A percentile compares a stretch with the other conserved stretches of the same genome.
Evolutionary conservation across 2,888 invertebrate species (phyloP).

Genomic region (Parnassius mnemosyne): DNA sequence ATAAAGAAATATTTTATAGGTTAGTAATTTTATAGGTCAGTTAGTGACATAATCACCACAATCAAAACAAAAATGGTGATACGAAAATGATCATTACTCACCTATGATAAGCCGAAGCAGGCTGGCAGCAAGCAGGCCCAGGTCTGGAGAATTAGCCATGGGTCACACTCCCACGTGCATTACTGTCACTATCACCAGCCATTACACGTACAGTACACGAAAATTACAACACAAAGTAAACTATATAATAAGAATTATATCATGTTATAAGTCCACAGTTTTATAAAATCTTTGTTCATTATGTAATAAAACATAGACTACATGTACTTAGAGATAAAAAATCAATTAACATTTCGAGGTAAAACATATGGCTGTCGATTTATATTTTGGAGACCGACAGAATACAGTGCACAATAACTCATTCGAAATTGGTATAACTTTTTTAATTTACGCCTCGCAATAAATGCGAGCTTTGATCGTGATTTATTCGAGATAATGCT

Average conservation of each 20-base stretch:
- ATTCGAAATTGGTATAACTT: slow-evolving; percentile 74
- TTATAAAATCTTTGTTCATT: slow-evolving; percentile 13
- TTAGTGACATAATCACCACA: too few relatives aligned
- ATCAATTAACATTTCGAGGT: slow-evolving; percentile 16
- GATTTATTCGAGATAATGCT: slow-evolving; percentile 66
- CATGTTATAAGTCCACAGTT: slow-evolving; percentile 19
- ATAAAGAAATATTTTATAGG: too few relatives aligned
- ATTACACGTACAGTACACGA: slow-evolving; percentile 48
- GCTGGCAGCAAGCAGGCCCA: slow-evolving; percentile 81
- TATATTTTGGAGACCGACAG: slow-evolving; percentile 48
- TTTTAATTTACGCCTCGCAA: slow-evolving; percentile 73
- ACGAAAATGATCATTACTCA: slow-evolving; percentile 57
- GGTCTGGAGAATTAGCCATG: slow-evolving; percentile 82
- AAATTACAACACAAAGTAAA: slow-evolving; percentile 29
- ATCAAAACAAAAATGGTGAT: too few relatives aligned
- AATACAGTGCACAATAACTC: slow-evolving; percentile 74
- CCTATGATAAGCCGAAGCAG: slow-evolving; percentile 83
- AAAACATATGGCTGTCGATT: slow-evolving; percentile 28
- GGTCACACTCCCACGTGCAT: slow-evolving; percentile 60
- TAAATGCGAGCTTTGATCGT: slow-evolving; percentile 65
- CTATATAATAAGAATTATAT: slow-evolving; percentile 20
- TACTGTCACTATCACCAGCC: slow-evolving; percentile 56
- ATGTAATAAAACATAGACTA: slow-evolving; percentile 4
- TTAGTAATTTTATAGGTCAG: too few relatives aligned
- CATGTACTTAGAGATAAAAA: slow-evolving; percentile 8